Conservation (phyloP, 2,888 invertebrate species). For the Suillia variegata region DNA sequence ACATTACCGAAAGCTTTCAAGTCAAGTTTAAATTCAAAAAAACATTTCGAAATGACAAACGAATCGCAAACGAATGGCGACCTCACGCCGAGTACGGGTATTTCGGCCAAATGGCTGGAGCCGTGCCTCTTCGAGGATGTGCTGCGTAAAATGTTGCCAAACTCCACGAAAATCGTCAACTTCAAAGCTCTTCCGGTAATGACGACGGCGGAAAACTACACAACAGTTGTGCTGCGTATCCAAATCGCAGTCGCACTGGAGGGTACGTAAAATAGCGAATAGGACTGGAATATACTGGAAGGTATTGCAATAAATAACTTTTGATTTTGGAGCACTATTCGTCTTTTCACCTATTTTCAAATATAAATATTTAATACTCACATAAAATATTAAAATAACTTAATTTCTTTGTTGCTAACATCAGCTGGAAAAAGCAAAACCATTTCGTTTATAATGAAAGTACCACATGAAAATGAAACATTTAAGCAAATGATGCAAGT, state of each 20-base stretch:
- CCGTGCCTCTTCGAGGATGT: slow-evolving; percentile 35
- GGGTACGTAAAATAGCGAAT: slow-evolving; percentile 34
- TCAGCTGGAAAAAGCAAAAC: slow-evolving; percentile 17
- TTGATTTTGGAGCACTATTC: too few species aligned
- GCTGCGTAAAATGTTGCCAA: slow-evolving; percentile 28
- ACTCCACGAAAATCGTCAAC: slow-evolving; percentile 30
- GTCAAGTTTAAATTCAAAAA: too few species aligned
- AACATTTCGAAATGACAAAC: too few species aligned
- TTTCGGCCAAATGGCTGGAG: slow-evolving; percentile 42
- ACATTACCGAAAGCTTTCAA: too few species aligned
- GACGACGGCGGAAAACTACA: slow-evolving; percentile 51
- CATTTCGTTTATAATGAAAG: slow-evolving; percentile 31
- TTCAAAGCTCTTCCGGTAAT: slow-evolving; percentile 38
- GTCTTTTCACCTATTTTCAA: too few species aligned
- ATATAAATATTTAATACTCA: too few species aligned
- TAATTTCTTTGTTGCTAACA: too few species aligned
- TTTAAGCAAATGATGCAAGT: slow-evolving; percentile 25
- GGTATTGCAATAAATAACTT: too few species aligned
- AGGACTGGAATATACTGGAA: too few species aligned
- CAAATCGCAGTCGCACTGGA: slow-evolving; percentile 41
- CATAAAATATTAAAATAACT: neutral
- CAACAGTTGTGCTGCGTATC: slow-evolving; percentile 47
- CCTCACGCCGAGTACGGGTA: too few species aligned
- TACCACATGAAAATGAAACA: slow-evolving; percentile 17
- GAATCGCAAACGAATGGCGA: too few species aligned